A percentile compares a stretch with the other conserved stretches of the same genome.
Conservation (phyloP, 2,797 vertebrate species). For the Champsocephalus esox region DNA sequence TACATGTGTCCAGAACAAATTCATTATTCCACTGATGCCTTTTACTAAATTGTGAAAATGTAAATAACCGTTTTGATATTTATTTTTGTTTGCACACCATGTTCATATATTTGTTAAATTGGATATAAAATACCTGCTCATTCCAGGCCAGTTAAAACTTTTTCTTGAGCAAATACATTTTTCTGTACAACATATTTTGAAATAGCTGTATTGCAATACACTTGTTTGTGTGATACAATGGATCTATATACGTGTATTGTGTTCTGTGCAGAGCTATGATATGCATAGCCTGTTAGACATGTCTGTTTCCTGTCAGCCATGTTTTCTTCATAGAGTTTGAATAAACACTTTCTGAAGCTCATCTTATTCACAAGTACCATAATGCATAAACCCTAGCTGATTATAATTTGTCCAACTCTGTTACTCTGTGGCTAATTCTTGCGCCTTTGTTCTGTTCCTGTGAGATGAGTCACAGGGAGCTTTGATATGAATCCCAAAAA, state of each 20-base stretch:
- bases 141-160: neutral
- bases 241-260: neutral
- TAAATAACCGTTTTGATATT: constrained; percentile 44
- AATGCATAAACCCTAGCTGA: neutral
- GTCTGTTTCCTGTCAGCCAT: neutral
- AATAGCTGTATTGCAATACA: neutral
- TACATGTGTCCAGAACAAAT: neutral
- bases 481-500: neutral
- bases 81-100: constrained; percentile 24
- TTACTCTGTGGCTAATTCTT: neutral
- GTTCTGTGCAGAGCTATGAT: neutral
- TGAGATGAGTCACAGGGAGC: neutral
- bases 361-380: neutral
- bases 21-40: neutral
- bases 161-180: neutral
- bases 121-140: neutral
- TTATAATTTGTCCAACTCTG: neutral
- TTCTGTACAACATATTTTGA: neutral
- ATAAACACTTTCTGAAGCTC: constrained; percentile 48
- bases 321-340: constrained; percentile 23
- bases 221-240: neutral
- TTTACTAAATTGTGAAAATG: constrained; percentile 34
- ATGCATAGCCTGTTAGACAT: neutral
- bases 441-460: neutral
- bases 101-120: neutral